Base-by-base conservation (phyloP, 2,113 vertebrate genomes). In the Tragulus kanchil region DNA sequence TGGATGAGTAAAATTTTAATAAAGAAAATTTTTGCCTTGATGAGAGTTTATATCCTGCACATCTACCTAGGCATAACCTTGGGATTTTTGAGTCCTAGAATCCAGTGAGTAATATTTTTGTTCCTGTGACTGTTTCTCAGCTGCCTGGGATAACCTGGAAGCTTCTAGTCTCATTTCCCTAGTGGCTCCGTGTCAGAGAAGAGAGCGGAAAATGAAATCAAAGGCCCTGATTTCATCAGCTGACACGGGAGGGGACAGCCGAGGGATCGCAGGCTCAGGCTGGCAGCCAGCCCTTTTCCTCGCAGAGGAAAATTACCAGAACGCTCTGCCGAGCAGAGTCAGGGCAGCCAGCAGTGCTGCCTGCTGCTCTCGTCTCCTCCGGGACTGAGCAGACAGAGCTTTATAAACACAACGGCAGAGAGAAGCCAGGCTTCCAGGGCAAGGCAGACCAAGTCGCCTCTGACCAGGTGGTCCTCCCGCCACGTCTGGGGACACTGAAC, bases 261-360 rank as follows among this genome's bases (percentile, higher is more conserved):
- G 58, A 75, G 85, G 73, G 77, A 69, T 28, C 42, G 1, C 42
- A 85, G 85, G 64, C 58, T 5, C 23, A 54, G 73, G 50, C 84
- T 97, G 94, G 96, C 73, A 64, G 13, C 28, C 91, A 52, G 96
- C 79, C 96, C 79, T 89, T 83, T 87, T 92, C 42, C 90, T 95
- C 96, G n/a, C 94, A 97, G 89, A 97, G 97, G 97, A 97, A 98
- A 98, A 97, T 97, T 97, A 97, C 96, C 97, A 97, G 97, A 91
- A 92, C 89, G 90, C 75, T 87, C 79, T n/a, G 59, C 85, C 21
- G 73, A 94, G 75, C 31, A 19, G 93, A 79, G 90, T 84, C 4
- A 79, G 62, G 58, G 69, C n/a, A 28, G n/a, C 89, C 95, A 23
- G 52, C 31, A 16, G 61, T 0, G 28, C 89, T 14, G 61, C 52